Percentiles rank a stretch among this genome's conserved stretches.
Conservation (phyloP, 2,888 invertebrate species). For the Scrobipalpa costella region DNA sequence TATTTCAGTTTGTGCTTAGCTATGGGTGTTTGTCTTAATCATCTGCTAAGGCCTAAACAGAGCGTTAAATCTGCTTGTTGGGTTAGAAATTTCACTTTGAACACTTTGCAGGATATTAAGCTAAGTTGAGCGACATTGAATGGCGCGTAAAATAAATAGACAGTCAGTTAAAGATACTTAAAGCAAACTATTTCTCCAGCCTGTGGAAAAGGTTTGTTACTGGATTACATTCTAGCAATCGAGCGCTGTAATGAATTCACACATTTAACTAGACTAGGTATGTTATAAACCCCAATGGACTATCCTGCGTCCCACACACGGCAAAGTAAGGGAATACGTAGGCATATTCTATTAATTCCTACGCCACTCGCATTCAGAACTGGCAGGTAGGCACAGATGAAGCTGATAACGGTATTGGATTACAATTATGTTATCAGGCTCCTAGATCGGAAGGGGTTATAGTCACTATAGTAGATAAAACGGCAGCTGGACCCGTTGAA, state of each 20-base stretch:
- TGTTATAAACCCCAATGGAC: conserved; percentile 9
- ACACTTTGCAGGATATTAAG: background rate
- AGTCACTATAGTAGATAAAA: conserved; percentile 66
- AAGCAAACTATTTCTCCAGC: background rate
- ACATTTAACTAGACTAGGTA: conserved; percentile 3
- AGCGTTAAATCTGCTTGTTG: too few species aligned
- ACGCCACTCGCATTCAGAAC: conserved; percentile 26
- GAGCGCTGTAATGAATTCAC: background rate
- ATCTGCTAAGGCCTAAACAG: background rate
- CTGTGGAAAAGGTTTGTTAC: background rate
- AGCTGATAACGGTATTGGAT: conserved; percentile 66
- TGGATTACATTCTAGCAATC: conserved; percentile 3
- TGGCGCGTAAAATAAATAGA: too few species aligned
- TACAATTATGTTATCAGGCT: conserved; percentile 72
- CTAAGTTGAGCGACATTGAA: too few species aligned
- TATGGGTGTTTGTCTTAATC: background rate
- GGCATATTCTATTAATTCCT: conserved; percentile 28
- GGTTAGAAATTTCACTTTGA: too few species aligned
- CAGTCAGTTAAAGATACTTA: background rate
- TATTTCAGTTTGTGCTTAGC: background rate
- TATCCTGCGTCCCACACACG: conserved; percentile 5
- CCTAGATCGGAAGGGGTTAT: conserved; percentile 64
- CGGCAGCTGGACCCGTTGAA: conserved; percentile 62
- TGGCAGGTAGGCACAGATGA: conserved; percentile 52
- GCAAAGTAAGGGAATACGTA: conserved; percentile 26